Evolutionary conservation across 1,140 invertebrate genomes (phyloP), one percentile per base, ranked within the genome.

Genomic region (Drosophila funebris): DNA sequence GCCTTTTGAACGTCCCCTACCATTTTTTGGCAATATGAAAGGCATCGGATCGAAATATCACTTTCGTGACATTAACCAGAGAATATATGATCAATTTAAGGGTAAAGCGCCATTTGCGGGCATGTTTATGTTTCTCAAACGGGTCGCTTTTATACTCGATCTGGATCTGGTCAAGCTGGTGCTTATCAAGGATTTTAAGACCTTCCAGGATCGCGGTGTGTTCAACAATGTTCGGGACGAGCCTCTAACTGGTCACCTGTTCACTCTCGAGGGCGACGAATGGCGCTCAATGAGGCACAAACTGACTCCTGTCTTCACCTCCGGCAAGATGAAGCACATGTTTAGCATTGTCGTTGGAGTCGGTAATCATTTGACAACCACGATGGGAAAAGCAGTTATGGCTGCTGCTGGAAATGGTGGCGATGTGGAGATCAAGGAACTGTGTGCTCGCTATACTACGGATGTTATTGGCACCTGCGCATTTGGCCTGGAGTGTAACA

Each of bases 271-370:
- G 24, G 92, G 91, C 3, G 90, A 92, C 43, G 91, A 91, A 29
- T 95, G 94, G 94, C 92, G 92, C 58, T 76, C 92, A 3, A 84
- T 94, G 24, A 87, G 94, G 31, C 90, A 78, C 1, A 93, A 93
- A 52, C 78, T 95, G 3, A 93, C 93, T 0, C 93, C 94, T 0
- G 92, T 94, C 2, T 95, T 95, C 61, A 93, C 93, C 0, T 92
- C 93, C 0, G 93, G 92, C 0, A 94, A 94, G 76, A 92, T 95
- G 39, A 94, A 93, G 77, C 91, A 90, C 11, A 94, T 94, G 93
- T 90, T 92, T 7, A 74, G 84, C 8, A 75, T 90, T 0, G 68
- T 93, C 1, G 69, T 77, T 0, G 76, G 92, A 9, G 80, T 92
- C 13, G 85, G 78, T 3, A 69, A 92, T 0, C 78, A 78, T 9